These are phyloP conservation scores for Oreochromis niloticus DNA, from an alignment of 2,113 vertebrate species.

Conservation along the genomic window DNA sequence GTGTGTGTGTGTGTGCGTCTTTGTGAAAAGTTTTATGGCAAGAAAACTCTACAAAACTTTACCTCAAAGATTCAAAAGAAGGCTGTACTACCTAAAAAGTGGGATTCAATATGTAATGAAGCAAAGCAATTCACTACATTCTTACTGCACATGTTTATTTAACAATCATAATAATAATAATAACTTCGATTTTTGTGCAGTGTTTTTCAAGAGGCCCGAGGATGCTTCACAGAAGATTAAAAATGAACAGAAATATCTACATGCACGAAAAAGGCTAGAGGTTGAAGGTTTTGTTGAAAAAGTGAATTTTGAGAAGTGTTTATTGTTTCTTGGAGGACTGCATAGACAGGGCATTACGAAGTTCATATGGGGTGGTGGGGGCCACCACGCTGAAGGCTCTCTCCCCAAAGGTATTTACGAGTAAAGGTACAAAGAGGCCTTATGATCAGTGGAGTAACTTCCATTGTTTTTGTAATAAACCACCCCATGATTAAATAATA, in stretches of 20 bases:
- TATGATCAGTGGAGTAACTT: not conserved
- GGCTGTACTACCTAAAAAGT: not conserved
- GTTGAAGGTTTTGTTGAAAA: not conserved
- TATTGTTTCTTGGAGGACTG: not conserved
- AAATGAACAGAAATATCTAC: not conserved
- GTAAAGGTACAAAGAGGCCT: not conserved
- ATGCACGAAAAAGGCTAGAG: not conserved
- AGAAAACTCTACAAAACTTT: not conserved
- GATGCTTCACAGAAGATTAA: not conserved
- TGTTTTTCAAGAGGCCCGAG: not conserved
- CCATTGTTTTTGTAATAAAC: not conserved
- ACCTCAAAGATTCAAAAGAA: not conserved
- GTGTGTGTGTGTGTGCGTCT: accelerated
- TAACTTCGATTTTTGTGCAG: not conserved
- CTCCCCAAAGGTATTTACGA: not conserved
- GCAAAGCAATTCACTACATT: not conserved
- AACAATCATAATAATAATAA: not conserved
- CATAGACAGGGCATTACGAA: not conserved
- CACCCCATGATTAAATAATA: not conserved
- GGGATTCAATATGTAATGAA: not conserved
- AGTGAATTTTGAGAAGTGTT: not conserved
- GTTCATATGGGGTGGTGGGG: not conserved
- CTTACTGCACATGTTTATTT: not conserved
- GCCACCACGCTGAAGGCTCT: not conserved
- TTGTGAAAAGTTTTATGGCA: not conserved